A percentile compares a stretch with the other conserved stretches of the same genome.
Evolutionary conservation across 2,888 invertebrate genomes (phyloP).

Genomic region (Scaptodrosophila latifasciaeformis): DNA sequence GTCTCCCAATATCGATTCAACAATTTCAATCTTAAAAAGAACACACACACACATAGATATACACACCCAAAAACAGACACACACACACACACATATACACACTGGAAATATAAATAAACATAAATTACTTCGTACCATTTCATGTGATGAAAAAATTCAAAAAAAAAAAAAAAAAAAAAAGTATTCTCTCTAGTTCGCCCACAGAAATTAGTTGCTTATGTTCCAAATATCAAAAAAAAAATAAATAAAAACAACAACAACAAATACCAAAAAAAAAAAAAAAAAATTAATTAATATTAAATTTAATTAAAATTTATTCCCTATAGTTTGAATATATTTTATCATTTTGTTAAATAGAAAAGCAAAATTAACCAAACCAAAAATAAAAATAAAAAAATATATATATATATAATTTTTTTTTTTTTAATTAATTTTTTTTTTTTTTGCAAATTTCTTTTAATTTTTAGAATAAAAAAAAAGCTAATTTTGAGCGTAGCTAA

Average conservation of each 20-base stretch:
- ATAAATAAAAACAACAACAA: neutral
- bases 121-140: conserved; percentile 19
- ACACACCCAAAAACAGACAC: neutral
- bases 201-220: conserved; percentile 55
- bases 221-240: conserved; percentile 25
- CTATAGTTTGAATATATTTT: conserved; percentile 6
- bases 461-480: neutral
- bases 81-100: conserved; percentile 29
- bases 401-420: neutral
- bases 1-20: neutral
- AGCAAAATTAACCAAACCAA: neutral
- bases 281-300: conserved; percentile 15
- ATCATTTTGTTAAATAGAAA: conserved; percentile 20
- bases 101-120: conserved; percentile 27
- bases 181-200: conserved; percentile 46
- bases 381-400: neutral
- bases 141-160: conserved; percentile 9
- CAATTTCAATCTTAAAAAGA: neutral
- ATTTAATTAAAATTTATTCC: no score
- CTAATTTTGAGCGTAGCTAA: no score
- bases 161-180: conserved; percentile 19
- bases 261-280: neutral
- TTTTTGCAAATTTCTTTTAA: neutral
- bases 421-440: neutral
- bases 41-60: neutral